Evolutionary conservation across 2,888 invertebrate species (phyloP).

Genomic region (Perdita meconis): DNA sequence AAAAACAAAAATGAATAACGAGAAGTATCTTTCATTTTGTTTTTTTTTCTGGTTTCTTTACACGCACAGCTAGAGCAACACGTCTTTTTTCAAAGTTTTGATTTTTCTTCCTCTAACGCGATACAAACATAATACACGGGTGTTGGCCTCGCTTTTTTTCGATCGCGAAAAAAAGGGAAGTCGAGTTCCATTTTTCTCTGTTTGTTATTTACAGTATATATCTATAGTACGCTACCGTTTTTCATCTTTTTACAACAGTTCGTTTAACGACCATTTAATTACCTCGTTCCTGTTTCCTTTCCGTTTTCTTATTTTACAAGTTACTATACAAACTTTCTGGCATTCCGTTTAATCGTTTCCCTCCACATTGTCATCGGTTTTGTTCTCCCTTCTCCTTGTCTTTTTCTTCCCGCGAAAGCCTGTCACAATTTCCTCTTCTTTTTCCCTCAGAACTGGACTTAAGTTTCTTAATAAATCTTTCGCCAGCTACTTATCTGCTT

Average conservation of each 20-base stretch:
- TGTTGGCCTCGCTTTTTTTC: not conserved
- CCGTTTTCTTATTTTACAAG: conserved; percentile 29
- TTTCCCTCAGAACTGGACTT: not conserved
- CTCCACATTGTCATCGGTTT: not conserved
- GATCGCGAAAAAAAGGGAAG: conserved; percentile 24
- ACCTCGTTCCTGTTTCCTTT: conserved; percentile 29
- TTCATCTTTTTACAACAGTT: conserved; percentile 51
- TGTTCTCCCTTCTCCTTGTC: not conserved
- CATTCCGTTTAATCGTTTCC: conserved; percentile 9
- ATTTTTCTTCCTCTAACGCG: conserved; percentile 28
- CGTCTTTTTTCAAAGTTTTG: conserved; percentile 46
- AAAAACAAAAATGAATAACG: conserved; percentile 39
- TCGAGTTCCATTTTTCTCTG: not conserved
- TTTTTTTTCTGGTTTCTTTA: conserved; percentile 28
- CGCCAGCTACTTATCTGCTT: not conserved
- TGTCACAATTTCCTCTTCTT: not conserved
- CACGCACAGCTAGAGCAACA: conserved; percentile 45
- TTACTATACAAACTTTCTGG: conserved; percentile 50
- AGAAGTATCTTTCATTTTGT: conserved; percentile 24
- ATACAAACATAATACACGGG: conserved; percentile 29
- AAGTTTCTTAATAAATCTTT: not conserved
- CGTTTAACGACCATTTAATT: conserved; percentile 47
- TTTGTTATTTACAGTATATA: conserved; percentile 49
- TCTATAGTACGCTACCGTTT: conserved; percentile 42
- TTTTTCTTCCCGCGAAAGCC: not conserved